Base-by-base conservation (phyloP, 2,113 vertebrate genomes). In the Microtus richardsoni region DNA sequence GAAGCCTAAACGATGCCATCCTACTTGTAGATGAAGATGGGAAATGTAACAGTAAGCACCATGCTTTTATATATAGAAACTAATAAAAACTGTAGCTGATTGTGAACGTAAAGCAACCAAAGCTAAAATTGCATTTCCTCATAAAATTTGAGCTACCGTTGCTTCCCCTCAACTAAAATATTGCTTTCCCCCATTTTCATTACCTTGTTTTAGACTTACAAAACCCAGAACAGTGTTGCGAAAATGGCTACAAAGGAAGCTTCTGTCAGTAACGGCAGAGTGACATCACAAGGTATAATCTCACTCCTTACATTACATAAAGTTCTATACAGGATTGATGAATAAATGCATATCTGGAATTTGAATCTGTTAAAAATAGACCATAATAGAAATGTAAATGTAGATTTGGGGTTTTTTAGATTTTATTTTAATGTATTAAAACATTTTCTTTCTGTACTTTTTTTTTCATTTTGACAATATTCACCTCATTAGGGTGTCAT, bases 1-100 rank as follows among this genome's bases (percentile, higher is more conserved):
- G 84, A 98, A 97, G 87, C 94, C 95, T 96, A 97, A 98, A 98
- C 94, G 88, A 89, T 96, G 97, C 47, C 89, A 95, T 93, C 91
- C 58, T 89, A 96, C 89, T 96, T 97, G 84, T 30, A 54, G 74
- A 95, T 89, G 96, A 97, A 96, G 77, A 96, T 62, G 95, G 94
- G 83, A 87, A 91, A 98, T 88, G 75, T 85, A 91, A 66, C 94
- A 98, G 96, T 95, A 97, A 97, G 96, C 92, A 83, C 47, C 95
- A 91, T n/a, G 52, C 88, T 62, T 96, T 95, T 79, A 70, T 96
- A 54, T 95, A 95, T 95, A 95, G 95, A 96, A 89, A 49, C 96
- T 95, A 96, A 94, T 97, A 96, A 97, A 92, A 93, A 70, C 70
- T 91, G 70, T 96, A 93, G 96, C 95, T 64, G 93, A 90, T 94